Percentiles rank a stretch among this genome's conserved stretches.
These are phyloP conservation scores for Drosophila pallidifrons DNA, from an alignment of 1,140 invertebrate genomes.

Conservation along the genomic window DNA sequence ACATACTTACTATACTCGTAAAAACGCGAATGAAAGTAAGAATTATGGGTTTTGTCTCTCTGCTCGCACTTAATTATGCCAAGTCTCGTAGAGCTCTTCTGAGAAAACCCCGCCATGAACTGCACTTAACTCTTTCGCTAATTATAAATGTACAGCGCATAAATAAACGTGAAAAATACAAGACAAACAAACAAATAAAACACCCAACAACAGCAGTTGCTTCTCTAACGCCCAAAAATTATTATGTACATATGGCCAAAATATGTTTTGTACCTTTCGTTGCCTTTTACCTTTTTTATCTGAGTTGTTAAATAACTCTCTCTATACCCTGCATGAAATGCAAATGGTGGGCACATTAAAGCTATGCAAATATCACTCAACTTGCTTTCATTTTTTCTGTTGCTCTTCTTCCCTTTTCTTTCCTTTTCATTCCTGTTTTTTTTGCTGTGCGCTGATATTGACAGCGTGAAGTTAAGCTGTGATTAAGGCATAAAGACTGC, in stretches of 20 bases:
- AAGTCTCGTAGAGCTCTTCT: neutral
- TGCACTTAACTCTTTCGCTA: slow-evolving; percentile 53
- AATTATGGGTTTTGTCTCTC: slow-evolving; percentile 23
- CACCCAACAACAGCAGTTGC: slow-evolving; percentile 17
- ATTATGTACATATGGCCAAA: slow-evolving; percentile 34
- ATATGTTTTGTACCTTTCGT: slow-evolving; percentile 6
- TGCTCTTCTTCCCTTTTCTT: neutral
- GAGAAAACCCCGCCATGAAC: neutral
- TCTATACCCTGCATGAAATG: slow-evolving; percentile 13
- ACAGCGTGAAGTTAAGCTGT: neutral
- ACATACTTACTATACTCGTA: slow-evolving; percentile 37
- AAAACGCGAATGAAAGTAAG: slow-evolving; percentile 49
- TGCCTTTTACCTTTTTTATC: slow-evolving; percentile 13
- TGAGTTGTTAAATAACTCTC: slow-evolving; percentile 8
- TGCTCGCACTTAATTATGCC: slow-evolving; percentile 40
- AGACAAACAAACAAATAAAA: slow-evolving; percentile 11
- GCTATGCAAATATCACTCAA: neutral
- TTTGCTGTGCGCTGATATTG: neutral
- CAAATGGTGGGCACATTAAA: slow-evolving; percentile 2
- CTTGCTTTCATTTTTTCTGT: neutral
- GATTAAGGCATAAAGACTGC: slow-evolving; percentile 1
- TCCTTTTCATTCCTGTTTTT: neutral
- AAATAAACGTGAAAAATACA: slow-evolving; percentile 61
- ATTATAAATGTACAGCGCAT: slow-evolving; percentile 73
- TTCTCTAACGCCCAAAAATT: neutral